Base-by-base conservation (phyloP, 2,113 vertebrate genomes). In the Dipodomys ordii region DNA sequence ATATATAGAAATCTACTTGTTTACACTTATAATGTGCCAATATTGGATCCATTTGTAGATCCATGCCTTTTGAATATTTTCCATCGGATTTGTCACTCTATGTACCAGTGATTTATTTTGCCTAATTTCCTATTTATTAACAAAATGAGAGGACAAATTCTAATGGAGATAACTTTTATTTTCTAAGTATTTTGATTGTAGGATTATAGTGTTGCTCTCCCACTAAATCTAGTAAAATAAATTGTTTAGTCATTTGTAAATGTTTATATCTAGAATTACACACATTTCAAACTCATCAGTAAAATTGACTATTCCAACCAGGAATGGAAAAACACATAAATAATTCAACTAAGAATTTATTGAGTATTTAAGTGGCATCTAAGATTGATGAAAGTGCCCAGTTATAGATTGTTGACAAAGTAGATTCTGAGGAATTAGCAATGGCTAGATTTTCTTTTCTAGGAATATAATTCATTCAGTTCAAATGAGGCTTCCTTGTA, bases 231-330 rank as follows among this genome's bases (percentile, higher is more conserved):
- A 83, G 44, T 83, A 18, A 86, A 83, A 81, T 32, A 74, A 15
- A 53, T 83, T 19, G 65, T 78, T 85, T 73, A 74, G 28, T 90
- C 46, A 39, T 20, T 87, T 92, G 12, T 15, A 92, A 90, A 76
- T 89, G 12, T 93, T 87, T 92, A 19, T 81, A 71, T 73, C 69
- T 88, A 77, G 68, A 87, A 68, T 62, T 2, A 62, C n/a, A 87
- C 32, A n/a, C 64, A 92, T 74, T 93, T 87, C 15, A 46, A 86
- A 69, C 62, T 87, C 46, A 93, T 72, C 81, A 79, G 60, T 78
- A 85, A 83, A 88, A 22, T 49, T 85, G 28, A 7, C 11, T 92
- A 27, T 16, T 79, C 15, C 88, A 85, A 78, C 5, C 16, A 71
- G 13, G 16, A 74, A 23, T 84, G 57, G 28, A 73, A 81, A 93